Base-by-base conservation (phyloP, 2,113 vertebrate genomes). In the Corythaeola cristata region DNA sequence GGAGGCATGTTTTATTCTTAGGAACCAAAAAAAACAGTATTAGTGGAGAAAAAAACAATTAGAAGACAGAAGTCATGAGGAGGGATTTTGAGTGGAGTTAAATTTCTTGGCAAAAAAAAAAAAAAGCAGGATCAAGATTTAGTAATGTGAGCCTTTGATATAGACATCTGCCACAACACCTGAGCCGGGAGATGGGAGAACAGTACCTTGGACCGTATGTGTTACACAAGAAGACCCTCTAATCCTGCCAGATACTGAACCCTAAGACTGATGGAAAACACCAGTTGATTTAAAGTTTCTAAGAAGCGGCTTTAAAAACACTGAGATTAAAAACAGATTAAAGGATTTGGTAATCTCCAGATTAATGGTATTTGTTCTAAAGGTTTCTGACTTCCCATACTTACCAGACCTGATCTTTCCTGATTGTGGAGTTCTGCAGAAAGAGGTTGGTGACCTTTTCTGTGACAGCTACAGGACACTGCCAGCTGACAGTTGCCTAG, bases 121-220 rank as follows among this genome's bases (percentile, higher is more conserved):
- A 63, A 39, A 22, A 39, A 45, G 30, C 26, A 62, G 14, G 39
- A 69, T 66, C 17, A 56, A 62, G 64, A 71, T 91, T 86, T 85
- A 56, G 13, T 23, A 44, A 62, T 39, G 15, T 68, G 39, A 93
- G 19, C 15, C 68, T 93, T 89, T 89, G 59, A 84, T 32, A 83
- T 4, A 64, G 32, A 8, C 53, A 50, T 35, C 58, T 83, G 24
- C 53, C 53, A 45, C 2, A 3, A 64, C 35, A 89, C 53, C 39
- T 33, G n/a, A 94, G 39, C 27, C 16, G 8, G 44, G 17, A 89
- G 32, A 41, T 49, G 33, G 37, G 33, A 93, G 50, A 11, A 49
- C 15, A 15, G 10, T 47, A 33, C 18, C 68, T 66, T 35, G 10
- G 30, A 20, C 30, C 2, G 2, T 41, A 58, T 0, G 0, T 20